phyloP scores from a whole-genome alignment of 2,888 invertebrate species.

The Torymus texanus region DNA sequence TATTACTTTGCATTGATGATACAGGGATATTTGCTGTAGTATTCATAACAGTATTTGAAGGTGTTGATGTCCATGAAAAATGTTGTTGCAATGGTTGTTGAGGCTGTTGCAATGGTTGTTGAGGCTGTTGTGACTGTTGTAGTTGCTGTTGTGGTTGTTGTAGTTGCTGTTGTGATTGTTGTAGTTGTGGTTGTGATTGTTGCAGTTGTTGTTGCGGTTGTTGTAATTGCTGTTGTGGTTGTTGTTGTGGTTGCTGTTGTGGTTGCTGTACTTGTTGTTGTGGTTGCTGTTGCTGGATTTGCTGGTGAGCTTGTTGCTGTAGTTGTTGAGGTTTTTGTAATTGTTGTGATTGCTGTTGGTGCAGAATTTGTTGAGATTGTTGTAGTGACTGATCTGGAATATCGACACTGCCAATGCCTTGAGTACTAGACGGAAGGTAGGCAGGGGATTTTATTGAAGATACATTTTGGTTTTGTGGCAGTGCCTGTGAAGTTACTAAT shows the following conservation, averaged over 20 bases:
- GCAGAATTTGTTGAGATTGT: slow-evolving; percentile 21
- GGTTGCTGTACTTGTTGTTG: slow-evolving; percentile 57
- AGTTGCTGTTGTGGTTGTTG: slow-evolving; percentile 61
- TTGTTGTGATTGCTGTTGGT: slow-evolving; percentile 9
- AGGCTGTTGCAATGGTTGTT: slow-evolving; percentile 54
- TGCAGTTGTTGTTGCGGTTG: slow-evolving; percentile 31
- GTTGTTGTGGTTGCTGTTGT: slow-evolving; percentile 43
- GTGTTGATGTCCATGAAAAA: slow-evolving; percentile 49
- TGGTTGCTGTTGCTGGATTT: slow-evolving; percentile 37
- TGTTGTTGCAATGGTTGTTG: slow-evolving; percentile 45
- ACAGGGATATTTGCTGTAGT: slow-evolving; percentile 59
- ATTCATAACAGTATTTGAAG: slow-evolving; percentile 58
- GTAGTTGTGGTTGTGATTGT: slow-evolving; percentile 7
- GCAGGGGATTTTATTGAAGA: slow-evolving; percentile 62
- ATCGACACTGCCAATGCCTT: slow-evolving; percentile 57
- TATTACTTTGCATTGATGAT: slow-evolving; percentile 62
- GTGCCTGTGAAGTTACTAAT: slow-evolving; percentile 59
- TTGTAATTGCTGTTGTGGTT: slow-evolving; percentile 46
- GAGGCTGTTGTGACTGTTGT: slow-evolving; percentile 51
- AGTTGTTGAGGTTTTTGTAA: slow-evolving; percentile 40
- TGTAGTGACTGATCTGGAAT: slow-evolving; percentile 56
- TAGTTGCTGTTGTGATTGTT: slow-evolving; percentile 48
- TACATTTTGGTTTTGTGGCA: slow-evolving; percentile 62
- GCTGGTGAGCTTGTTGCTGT: slow-evolving; percentile 61
- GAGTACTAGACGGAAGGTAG: slow-evolving; percentile 61